phyloP scores from a whole-genome alignment of 2,113 vertebrate genomes.

The Tylochromis polylepis region DNA sequence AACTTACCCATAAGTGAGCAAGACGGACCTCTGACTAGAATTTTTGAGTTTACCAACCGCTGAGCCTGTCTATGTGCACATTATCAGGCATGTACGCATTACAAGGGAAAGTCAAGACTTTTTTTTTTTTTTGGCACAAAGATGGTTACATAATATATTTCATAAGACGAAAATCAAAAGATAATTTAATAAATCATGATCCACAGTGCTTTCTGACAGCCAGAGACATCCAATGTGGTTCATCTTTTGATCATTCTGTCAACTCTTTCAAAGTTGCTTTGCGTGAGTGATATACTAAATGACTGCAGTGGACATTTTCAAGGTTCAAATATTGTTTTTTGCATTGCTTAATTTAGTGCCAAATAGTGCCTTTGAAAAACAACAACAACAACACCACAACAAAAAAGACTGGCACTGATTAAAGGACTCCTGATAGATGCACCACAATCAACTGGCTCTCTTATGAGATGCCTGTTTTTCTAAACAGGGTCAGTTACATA shows the following conservation, averaged over 20 bases:
- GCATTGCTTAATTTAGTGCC: constrained; percentile 35
- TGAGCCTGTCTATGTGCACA: background rate
- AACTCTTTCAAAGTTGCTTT: constrained; percentile 21
- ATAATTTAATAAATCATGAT: constrained; percentile 43
- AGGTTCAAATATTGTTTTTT: constrained; percentile 16
- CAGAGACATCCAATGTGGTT: constrained; percentile 10
- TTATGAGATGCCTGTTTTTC: constrained; percentile 27
- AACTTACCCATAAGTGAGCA: background rate
- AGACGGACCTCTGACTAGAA: background rate
- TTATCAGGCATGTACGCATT: background rate
- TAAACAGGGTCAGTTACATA: constrained; percentile 7
- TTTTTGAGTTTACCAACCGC: background rate
- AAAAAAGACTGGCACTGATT: constrained; percentile 5
- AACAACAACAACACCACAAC: background rate
- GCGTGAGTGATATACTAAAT: constrained; percentile 29
- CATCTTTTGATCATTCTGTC: constrained; percentile 21
- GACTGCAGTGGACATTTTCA: constrained; percentile 7
- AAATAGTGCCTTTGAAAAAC: background rate
- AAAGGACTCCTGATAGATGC: constrained; percentile 23
- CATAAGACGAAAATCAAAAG: constrained; percentile 11
- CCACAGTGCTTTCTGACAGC: constrained; percentile 7
- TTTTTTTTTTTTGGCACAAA: background rate
- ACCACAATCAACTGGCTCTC: constrained; percentile 1
- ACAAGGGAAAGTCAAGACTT: background rate
- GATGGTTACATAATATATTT: constrained; percentile 6